These are phyloP conservation scores for Synodontis membranacea DNA, from an alignment of 2,113 vertebrate genomes.

Conservation along the genomic window DNA sequence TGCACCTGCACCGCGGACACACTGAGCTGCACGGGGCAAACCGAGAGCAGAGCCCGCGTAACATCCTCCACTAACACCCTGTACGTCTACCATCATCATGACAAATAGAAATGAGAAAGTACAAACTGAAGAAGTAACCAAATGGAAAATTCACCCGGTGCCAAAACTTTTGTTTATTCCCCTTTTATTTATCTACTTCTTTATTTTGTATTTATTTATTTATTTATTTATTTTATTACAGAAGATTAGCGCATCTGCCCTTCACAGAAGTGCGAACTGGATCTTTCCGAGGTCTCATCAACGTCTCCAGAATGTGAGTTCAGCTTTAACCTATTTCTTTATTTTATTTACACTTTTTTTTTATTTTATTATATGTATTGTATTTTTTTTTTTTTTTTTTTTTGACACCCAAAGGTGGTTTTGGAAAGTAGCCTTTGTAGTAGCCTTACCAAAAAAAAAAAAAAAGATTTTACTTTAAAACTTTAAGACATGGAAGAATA, in stretches of 20 bases:
- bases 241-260: conserved; percentile 79
- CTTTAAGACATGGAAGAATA: too few relatives aligned
- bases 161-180: conserved; percentile 12
- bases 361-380: not conserved
- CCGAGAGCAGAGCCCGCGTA: conserved; percentile 60
- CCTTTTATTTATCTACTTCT: too few relatives aligned
- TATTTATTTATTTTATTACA: conserved; percentile 51
- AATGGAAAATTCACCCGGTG: not conserved
- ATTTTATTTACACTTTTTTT: not conserved
- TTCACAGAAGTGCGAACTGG: conserved; percentile 79
- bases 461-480: too few relatives aligned
- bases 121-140: not conserved
- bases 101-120: too few relatives aligned
- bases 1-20: conserved; percentile 65
- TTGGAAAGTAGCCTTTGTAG: too few relatives aligned
- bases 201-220: not conserved
- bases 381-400: too few relatives aligned
- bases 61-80: conserved; percentile 44
- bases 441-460: too few relatives aligned
- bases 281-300: conserved; percentile 83
- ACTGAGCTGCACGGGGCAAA: conserved; percentile 67
- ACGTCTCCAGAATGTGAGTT: conserved; percentile 85
- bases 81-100: conserved; percentile 62
- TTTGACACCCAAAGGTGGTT: too few relatives aligned
- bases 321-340: not conserved